These are phyloP conservation scores for Rhyacichthys aspro DNA, from an alignment of 2,797 vertebrate species.

Conservation along the genomic window DNA sequence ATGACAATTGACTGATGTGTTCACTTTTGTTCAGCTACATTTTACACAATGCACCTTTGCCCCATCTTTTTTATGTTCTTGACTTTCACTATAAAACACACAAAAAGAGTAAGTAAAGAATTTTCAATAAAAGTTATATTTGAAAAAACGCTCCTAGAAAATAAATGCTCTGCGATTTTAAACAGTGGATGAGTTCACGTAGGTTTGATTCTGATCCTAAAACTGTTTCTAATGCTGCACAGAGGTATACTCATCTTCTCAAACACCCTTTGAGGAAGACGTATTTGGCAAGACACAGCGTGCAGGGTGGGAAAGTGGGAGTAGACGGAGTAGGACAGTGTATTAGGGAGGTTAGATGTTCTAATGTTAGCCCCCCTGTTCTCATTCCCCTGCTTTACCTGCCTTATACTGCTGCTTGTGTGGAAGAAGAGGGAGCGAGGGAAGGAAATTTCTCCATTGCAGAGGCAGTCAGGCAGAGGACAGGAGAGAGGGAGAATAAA, in stretches of 20 bases:
- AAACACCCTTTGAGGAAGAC: slow-evolving; percentile 40
- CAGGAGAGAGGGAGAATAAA: slow-evolving; percentile 87
- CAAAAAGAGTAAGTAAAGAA: too few species aligned
- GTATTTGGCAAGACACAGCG: slow-evolving; percentile 26
- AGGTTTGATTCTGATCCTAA: background rate
- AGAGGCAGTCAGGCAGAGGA: slow-evolving; percentile 90
- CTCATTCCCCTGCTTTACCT: slow-evolving; percentile 71
- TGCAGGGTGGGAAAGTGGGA: slow-evolving; percentile 48
- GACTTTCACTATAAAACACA: too few species aligned
- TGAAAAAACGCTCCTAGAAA: too few species aligned
- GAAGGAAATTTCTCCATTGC: slow-evolving; percentile 84
- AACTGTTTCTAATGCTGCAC: background rate
- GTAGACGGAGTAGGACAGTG: slow-evolving; percentile 54
- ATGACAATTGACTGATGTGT: too few species aligned
- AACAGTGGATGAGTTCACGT: too few species aligned
- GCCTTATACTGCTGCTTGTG: slow-evolving; percentile 41
- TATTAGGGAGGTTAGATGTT: slow-evolving; percentile 69
- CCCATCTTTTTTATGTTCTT: too few species aligned
- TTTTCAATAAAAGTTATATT: too few species aligned
- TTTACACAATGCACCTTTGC: too few species aligned
- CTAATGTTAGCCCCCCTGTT: slow-evolving; percentile 73
- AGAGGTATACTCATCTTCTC: background rate
- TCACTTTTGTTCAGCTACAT: too few species aligned
- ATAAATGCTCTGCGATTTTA: too few species aligned
- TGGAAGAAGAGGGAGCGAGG: slow-evolving; percentile 19